phyloP scores from a whole-genome alignment of 2,113 vertebrate species.

The Atractosteus spatula region DNA sequence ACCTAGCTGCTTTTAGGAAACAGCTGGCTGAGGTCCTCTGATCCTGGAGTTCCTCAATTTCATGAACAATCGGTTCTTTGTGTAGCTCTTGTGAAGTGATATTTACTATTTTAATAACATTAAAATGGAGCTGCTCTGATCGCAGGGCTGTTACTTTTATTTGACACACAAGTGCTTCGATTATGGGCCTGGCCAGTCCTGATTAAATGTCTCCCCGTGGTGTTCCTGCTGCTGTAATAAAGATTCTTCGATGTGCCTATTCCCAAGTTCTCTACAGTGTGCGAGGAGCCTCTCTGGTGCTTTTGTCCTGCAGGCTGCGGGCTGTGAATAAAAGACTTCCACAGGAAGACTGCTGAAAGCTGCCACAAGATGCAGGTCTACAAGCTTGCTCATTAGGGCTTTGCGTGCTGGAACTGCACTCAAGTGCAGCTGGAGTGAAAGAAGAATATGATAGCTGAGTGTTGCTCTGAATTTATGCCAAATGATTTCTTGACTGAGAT shows the following conservation, averaged over 20 bases:
- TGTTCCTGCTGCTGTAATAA: conserved; percentile 30
- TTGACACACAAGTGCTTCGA: conserved; percentile 20
- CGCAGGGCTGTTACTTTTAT: conserved; percentile 31
- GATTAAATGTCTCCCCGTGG: conserved; percentile 39
- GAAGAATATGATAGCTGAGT: background rate
- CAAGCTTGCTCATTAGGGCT: no score
- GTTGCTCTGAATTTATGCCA: background rate
- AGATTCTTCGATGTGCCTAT: conserved; percentile 41
- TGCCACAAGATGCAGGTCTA: background rate
- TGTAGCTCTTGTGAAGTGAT: conserved; percentile 4
- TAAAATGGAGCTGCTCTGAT: conserved; percentile 25
- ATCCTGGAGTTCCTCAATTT: no score
- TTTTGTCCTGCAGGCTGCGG: background rate
- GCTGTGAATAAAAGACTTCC: background rate
- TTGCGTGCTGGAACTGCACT: no score
- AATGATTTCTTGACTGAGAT: background rate
- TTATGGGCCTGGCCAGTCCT: conserved; percentile 29
- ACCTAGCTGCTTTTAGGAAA: no score
- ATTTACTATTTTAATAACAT: conserved; percentile 44
- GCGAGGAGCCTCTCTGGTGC: background rate
- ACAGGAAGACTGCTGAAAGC: background rate
- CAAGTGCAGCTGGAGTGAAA: background rate
- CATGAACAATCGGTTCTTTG: no score
- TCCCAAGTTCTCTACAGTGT: conserved; percentile 22
- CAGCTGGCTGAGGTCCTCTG: no score